A percentile compares a stretch with the other conserved stretches of the same genome.
phyloP scores from a whole-genome alignment of 2,113 vertebrate species.

The Atrichornis clamosus region DNA sequence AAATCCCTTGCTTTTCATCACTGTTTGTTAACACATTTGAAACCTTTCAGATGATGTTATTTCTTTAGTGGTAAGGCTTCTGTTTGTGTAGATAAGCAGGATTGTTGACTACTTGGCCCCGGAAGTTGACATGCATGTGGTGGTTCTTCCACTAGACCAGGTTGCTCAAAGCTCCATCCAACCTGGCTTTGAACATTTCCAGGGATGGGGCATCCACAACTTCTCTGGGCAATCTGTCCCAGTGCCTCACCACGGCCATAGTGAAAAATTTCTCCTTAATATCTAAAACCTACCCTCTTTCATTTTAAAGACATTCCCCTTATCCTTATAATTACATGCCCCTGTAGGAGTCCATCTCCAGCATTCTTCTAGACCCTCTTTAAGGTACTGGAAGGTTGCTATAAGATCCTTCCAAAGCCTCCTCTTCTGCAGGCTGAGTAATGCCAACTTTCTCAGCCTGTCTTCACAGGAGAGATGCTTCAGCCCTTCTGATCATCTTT shows the following conservation, averaged over 20 bases:
- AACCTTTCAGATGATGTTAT: neutral
- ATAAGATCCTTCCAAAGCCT: neutral
- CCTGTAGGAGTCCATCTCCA: neutral
- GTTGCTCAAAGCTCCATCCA: neutral
- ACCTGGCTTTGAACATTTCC: neutral
- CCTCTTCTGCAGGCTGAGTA: neutral
- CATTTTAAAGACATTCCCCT: neutral
- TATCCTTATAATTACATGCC: neutral
- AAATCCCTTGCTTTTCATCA: neutral
- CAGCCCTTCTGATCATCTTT: neutral
- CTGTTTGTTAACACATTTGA: neutral
- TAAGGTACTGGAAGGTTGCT: neutral
- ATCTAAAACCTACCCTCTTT: neutral
- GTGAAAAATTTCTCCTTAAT: neutral
- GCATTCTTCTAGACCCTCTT: neutral
- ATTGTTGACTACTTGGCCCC: neutral
- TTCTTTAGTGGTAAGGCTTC: neutral
- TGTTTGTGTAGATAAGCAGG: neutral
- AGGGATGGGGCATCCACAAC: neutral
- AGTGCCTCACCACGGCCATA: neutral
- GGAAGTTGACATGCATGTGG: neutral
- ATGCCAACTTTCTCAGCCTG: neutral
- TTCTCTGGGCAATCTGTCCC: neutral
- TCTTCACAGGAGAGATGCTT: neutral
- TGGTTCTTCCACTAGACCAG: neutral